Conservation (phyloP, 2,888 invertebrate species). For the Sinelater perroti region DNA sequence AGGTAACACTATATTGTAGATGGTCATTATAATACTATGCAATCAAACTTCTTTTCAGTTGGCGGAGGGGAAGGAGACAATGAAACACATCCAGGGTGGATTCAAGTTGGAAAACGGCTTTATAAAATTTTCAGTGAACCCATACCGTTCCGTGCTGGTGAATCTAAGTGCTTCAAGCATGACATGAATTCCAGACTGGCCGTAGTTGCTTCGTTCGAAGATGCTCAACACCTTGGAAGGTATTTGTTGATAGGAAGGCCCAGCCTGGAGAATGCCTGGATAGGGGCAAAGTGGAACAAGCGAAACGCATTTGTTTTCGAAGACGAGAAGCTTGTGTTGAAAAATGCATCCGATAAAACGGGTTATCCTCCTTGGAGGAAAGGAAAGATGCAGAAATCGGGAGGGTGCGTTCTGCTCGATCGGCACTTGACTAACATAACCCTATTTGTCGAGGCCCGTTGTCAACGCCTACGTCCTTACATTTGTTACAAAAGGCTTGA, state of each 20-base stretch:
- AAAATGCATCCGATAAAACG: neutral
- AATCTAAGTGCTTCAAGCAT: neutral
- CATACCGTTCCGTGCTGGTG: neutral
- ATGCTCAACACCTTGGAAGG: constrained; percentile 57
- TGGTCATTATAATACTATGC: no score
- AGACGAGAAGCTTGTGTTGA: neutral
- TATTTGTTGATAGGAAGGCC: constrained; percentile 63
- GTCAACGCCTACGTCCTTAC: constrained; percentile 64
- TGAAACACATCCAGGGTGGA: constrained; percentile 25
- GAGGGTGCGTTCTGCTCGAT: constrained; percentile 64
- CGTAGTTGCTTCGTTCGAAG: neutral
- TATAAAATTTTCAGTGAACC: constrained; percentile 18
- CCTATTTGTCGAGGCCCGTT: constrained; percentile 62
- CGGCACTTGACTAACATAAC: constrained; percentile 60
- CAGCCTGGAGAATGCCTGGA: constrained; percentile 66
- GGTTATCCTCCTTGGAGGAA: constrained; percentile 32
- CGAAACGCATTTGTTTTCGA: neutral
- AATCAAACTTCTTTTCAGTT: constrained; percentile 3
- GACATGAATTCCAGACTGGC: constrained; percentile 7
- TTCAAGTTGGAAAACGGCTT: constrained; percentile 2
- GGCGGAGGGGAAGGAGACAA: neutral
- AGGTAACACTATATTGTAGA: no score
- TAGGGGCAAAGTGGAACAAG: constrained; percentile 59
- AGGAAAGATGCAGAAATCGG: constrained; percentile 48
- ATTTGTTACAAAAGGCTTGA: constrained; percentile 59